A percentile compares a stretch with the other conserved stretches of the same genome.
Conservation (phyloP, 2,888 invertebrate genomes). For the Blera fallax region DNA sequence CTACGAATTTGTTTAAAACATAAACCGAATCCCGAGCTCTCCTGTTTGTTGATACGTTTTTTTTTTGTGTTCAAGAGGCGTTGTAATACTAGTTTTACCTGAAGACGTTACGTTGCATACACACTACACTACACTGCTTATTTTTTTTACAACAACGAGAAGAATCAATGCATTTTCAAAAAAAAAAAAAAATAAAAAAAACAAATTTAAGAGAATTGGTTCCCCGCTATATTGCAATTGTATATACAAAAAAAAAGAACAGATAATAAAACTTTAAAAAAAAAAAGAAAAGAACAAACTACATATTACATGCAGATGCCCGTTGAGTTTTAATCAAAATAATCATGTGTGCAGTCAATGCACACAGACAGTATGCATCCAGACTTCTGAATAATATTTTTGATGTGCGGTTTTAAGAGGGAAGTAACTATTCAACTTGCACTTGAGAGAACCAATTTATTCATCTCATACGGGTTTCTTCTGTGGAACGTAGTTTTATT, state of each 20-base stretch:
- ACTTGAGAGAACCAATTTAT: background rate
- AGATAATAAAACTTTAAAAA: conserved; percentile 25
- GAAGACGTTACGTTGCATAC: conserved; percentile 4
- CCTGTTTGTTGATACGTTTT: background rate
- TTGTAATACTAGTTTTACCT: conserved; percentile 40
- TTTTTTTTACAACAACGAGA: conserved; percentile 33
- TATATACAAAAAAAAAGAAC: conserved; percentile 17
- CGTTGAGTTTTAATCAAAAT: background rate
- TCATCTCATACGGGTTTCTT: background rate
- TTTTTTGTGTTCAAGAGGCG: conserved; percentile 28
- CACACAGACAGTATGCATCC: no score
- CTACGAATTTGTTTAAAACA: conserved; percentile 87
- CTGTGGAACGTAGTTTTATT: background rate
- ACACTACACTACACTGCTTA: conserved; percentile 5
- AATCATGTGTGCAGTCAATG: no score
- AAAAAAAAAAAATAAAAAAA: background rate
- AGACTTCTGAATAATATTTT: background rate
- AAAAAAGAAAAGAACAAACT: background rate
- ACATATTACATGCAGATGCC: background rate
- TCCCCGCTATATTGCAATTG: conserved; percentile 16
- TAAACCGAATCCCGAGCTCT: background rate
- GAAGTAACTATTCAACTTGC: background rate
- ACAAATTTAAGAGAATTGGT: no score
- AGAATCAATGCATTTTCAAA: conserved; percentile 53
- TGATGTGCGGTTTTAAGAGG: background rate